Base-by-base conservation (phyloP, 2,797 vertebrate genomes). In the Phalloptychus januarius region DNA sequence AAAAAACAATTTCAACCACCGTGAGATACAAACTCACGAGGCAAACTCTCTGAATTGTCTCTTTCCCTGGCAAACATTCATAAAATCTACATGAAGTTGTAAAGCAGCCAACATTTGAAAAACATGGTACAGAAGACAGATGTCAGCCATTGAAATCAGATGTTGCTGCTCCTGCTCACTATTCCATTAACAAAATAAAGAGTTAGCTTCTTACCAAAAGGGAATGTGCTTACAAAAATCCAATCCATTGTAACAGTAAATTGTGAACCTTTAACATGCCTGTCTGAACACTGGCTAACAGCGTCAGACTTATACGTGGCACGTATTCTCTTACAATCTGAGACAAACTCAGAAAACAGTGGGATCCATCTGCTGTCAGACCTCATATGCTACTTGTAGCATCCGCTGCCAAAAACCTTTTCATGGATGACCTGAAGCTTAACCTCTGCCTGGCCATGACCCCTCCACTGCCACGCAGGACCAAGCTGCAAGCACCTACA, bases 21-120 rank as follows among this genome's bases (percentile, higher is more conserved):
- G n/a, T n/a, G n/a, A n/a, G n/a, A n/a, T n/a, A n/a, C n/a, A n/a
- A n/a, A n/a, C n/a, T n/a, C n/a, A n/a, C n/a, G n/a, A n/a, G n/a
- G n/a, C n/a, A n/a, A n/a, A n/a, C n/a, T n/a, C n/a, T n/a, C n/a
- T n/a, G 75, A 33, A 81, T 76, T 75, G 38, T 72, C 28, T 77
- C 28, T 75, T 76, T 79, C 13, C 23, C 31, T 63, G 45, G 74
- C 18, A 69, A 78, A 58, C 46, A 38, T 12, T 65, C 18, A 18
- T 74, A 44, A 7, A 72, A 6, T 54, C 15, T n/a, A n/a, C 23
- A 52, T 36, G 11, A 16, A 38, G 6, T 13, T 16, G 40, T 40
- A 54, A 16, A 72, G 48, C 23, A 52, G 13, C 20, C 10, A 72
- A n/a, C 12, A 2, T 16, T 54, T 52, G 0, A 40, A 40, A 72